Conservation (phyloP, 2,888 invertebrate species). For the Tupiocoris notatus region DNA sequence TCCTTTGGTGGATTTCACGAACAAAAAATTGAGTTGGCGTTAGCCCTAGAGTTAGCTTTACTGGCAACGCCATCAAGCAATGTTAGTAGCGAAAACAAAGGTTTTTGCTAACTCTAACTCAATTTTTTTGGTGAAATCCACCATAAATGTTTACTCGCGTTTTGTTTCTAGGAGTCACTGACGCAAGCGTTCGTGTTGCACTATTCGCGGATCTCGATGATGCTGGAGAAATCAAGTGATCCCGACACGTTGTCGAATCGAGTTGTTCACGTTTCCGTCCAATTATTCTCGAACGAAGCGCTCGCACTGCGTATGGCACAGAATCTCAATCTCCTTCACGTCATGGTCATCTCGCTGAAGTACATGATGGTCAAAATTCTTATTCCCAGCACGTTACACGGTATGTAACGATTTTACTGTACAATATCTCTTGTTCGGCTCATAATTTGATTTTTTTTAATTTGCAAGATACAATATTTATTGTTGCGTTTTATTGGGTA, state of each 20-base stretch:
- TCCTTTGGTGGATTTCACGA: no score
- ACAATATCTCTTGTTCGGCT: no score
- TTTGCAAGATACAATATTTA: no score
- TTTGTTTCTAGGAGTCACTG: constrained; percentile 71
- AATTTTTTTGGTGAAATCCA: no score
- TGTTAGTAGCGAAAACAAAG: no score
- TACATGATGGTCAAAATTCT: constrained; percentile 92
- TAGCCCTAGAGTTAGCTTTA: no score
- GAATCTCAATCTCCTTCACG: constrained; percentile 83
- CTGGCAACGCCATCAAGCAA: no score
- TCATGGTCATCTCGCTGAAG: constrained; percentile 86
- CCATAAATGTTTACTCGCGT: neutral
- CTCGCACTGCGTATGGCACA: constrained; percentile 88
- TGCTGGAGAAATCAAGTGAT: constrained; percentile 80
- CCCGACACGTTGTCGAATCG: constrained; percentile 91
- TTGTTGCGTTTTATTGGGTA: no score
- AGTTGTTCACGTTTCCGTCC: constrained; percentile 95
- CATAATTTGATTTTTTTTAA: no score
- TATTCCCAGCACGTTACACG: constrained; percentile 81
- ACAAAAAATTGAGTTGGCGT: no score
- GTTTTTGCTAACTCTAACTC: no score
- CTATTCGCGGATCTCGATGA: constrained; percentile 90
- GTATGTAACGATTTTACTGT: no score
- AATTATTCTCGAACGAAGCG: constrained; percentile 91
- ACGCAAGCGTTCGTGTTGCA: constrained; percentile 93